Evolutionary conservation across 2,113 vertebrate genomes (phyloP), one percentile per base, ranked within the genome.

Genomic region (Macrotus californicus): DNA sequence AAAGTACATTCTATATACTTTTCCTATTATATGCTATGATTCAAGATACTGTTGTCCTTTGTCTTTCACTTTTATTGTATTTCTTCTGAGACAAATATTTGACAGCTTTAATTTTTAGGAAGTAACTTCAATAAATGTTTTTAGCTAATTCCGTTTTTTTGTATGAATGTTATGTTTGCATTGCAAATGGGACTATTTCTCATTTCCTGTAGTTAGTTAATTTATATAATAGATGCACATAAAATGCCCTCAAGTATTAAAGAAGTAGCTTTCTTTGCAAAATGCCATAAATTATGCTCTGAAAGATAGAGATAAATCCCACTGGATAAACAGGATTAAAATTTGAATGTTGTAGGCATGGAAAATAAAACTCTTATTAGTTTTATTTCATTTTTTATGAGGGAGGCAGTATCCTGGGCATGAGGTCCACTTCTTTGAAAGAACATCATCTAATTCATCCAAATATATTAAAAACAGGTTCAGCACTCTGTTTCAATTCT

Each of bases 151-250:
- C 90, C 94, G 46, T 67, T 50, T 50, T 83, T 72, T 89, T 77
- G 31, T 48, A 48, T 15, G 15, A 66, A 88, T 80, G 54, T 66
- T 93, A 84, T 64, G 82, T 84, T 86, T 86, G 41, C 83, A 93
- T 89, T 92, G 87, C 80, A 93, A 86, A 96, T 95, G 41, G 46
- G 18, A 87, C 34, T 67, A 46, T 82, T 84, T 93, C 75, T 93
- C 79, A 83, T 48, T 84, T 83, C 41, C 15, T 39, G 11, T 69
- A 67, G 31, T 91, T 91, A 73, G 66, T 85, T 91, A 86, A 80
- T 87, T 93, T 76, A 80, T 59, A 41, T 83, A 75, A 79, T 59
- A 86, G 82, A 92, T 72, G 87, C 36, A 41, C 14, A 56, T 66
- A 52, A 87, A 96, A 85, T 39, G 43, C 15, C 59, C 36, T 93